A percentile compares a stretch with the other conserved stretches of the same genome.
phyloP scores from a whole-genome alignment of 1,140 invertebrate genomes.

The Cydia amplana region DNA sequence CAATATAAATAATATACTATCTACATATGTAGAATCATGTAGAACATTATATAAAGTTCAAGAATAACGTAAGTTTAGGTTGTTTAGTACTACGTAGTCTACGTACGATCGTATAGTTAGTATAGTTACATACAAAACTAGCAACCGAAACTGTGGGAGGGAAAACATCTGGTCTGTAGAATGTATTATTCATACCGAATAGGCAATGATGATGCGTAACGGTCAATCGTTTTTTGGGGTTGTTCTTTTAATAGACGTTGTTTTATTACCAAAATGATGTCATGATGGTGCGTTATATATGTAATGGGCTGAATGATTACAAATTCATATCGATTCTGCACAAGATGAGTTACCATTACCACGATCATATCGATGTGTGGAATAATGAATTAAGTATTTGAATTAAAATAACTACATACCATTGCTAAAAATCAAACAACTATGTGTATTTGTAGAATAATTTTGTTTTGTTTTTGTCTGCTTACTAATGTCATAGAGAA shows the following conservation, averaged over 20 bases:
- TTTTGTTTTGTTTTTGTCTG: too few species aligned
- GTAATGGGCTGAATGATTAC: not conserved
- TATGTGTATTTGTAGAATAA: too few species aligned
- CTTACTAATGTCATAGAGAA: too few species aligned
- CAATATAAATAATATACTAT: too few species aligned
- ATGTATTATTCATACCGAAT: slow-evolving; percentile 31
- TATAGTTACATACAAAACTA: not conserved
- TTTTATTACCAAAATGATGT: slow-evolving; percentile 4
- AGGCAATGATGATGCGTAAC: slow-evolving; percentile 26
- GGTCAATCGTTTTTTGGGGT: slow-evolving; percentile 14
- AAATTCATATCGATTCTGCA: not conserved
- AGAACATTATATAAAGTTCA: not conserved
- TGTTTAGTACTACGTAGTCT: not conserved
- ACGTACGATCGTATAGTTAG: not conserved
- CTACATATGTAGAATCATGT: not conserved
- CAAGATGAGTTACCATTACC: too few species aligned
- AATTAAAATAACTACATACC: too few species aligned
- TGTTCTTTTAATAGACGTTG: slow-evolving; percentile 11
- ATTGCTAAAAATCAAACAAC: too few species aligned
- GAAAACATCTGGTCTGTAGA: slow-evolving; percentile 42
- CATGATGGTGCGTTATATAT: not conserved
- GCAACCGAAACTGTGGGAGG: slow-evolving; percentile 43
- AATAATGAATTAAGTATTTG: too few species aligned
- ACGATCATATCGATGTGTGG: too few species aligned
- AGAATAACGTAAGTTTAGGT: not conserved